Base-by-base conservation (phyloP, 1,140 invertebrate genomes). In the Druon quercuslanigerum region DNA sequence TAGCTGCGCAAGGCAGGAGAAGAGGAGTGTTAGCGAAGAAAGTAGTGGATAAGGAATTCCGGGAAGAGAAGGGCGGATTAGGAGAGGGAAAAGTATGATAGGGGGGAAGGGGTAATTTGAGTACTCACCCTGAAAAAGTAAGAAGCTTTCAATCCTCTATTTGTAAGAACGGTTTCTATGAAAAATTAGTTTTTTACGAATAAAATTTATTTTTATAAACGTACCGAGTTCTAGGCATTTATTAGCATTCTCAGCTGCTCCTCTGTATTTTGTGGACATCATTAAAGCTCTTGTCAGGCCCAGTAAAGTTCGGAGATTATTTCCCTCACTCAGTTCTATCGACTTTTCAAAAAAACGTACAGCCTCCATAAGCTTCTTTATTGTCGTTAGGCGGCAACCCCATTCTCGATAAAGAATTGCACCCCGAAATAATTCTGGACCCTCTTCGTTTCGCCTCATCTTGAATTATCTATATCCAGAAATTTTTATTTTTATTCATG, bases 401-500 rank as follows among this genome's bases (percentile, higher is more conserved):
- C 87, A 88, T 85, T 90, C 87, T 11, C 89, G 82, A 76, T 90
- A 87, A 17, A 87, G 76, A 19, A 82, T 79, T 6, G 82, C 57
- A 12, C 82, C 83, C 25, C 75, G 72, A 73, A 87, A 87, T 66
- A 85, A 46, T 46, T 78, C 66, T 0, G 74, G 71, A 1, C 11
- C 20, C 50, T 84, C 84, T 5, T 83, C 75, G 4, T 20, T 70
- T 25, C 13, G 2, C 19, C n/a, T 56, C 75, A 82, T 82, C 70
- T 70, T 79, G 73, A 14, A 33, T 19, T 75, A 72, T 60, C 20
- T 66, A 16, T 25, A 52, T 54, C 20, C 40, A 14, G 7, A 16
- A 52, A 54, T 16, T 7, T 0, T 6, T 71, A 70, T 19, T 71
- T 8, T 66, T 75, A 52, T 40, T 19, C 20, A 25, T 33, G 33